These are phyloP conservation scores for Epizoanthus stellaris DNA, from an alignment of 92 coral and sea anemone species.

Conservation along the genomic window DNA sequence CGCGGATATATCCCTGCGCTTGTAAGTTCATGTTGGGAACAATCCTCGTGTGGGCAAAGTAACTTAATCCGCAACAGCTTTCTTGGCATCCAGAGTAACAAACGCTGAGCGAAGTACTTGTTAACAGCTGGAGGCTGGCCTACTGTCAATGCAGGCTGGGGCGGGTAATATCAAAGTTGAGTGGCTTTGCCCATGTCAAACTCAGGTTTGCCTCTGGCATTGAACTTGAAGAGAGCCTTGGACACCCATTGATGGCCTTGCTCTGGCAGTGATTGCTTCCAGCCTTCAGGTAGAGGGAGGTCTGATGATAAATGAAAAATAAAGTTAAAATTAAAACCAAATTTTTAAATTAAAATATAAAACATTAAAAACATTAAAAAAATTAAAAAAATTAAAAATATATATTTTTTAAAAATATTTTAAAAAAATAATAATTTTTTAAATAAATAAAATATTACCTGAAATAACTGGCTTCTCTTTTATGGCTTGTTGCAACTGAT, in stretches of 20 bases:
- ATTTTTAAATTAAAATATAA: too few species aligned
- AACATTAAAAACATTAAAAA: too few species aligned
- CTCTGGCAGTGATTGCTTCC: conserved; percentile 32
- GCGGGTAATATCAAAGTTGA: conserved; percentile 54
- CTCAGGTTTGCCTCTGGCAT: conserved; percentile 43
- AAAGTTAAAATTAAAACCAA: too few species aligned
- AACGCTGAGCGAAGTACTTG: conserved; percentile 47
- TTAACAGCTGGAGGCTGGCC: conserved; percentile 33
- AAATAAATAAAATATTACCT: too few species aligned
- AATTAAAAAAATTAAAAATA: too few species aligned
- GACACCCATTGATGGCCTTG: conserved; percentile 47
- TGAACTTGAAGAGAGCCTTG: conserved; percentile 34
- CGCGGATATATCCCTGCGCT: conserved; percentile 40
- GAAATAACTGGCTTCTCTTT: too few species aligned
- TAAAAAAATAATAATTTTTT: too few species aligned
- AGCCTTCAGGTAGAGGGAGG: conserved; percentile 42
- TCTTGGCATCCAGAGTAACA: conserved; percentile 75
- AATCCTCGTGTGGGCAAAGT: conserved; percentile 52
- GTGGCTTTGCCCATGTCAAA: conserved; percentile 25
- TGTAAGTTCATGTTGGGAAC: conserved; percentile 32
- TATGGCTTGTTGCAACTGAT: too few species aligned
- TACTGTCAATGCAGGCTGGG: conserved; percentile 47
- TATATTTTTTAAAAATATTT: too few species aligned
- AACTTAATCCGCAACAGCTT: conserved; percentile 66
- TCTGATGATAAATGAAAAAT: background rate